Percentiles rank a stretch among this genome's conserved stretches.
phyloP scores from a whole-genome alignment of 2,888 invertebrate genomes.

The Dasysyrphus albostriatus region DNA sequence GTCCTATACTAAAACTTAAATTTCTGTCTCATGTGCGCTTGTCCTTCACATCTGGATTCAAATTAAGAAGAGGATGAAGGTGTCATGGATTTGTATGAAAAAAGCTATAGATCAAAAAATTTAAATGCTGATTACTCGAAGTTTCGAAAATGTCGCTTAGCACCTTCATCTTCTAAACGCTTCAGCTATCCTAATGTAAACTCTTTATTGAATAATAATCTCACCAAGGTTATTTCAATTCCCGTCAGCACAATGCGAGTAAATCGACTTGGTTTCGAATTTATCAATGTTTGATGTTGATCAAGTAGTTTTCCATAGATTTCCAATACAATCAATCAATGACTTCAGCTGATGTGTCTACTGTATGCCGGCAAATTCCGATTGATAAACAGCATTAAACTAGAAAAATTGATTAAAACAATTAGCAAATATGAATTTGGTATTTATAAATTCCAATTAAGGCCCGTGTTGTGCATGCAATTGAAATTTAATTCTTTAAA shows the following conservation, averaged over 20 bases:
- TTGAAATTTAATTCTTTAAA: not conserved
- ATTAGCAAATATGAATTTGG: not conserved
- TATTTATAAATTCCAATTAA: not conserved
- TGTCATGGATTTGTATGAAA: too few species aligned
- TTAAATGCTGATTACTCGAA: too few species aligned
- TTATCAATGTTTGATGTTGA: not conserved
- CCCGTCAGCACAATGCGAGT: not conserved
- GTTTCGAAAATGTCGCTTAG: too few species aligned
- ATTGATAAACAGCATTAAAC: not conserved
- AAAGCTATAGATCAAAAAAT: too few species aligned
- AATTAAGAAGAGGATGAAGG: too few species aligned
- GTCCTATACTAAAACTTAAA: too few species aligned
- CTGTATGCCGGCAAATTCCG: not conserved
- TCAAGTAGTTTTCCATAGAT: conserved; percentile 6
- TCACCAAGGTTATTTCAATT: conserved; percentile 18
- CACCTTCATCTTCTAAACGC: too few species aligned
- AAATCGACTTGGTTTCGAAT: not conserved
- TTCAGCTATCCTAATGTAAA: too few species aligned
- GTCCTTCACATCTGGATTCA: too few species aligned
- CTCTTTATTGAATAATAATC: not conserved
- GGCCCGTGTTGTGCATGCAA: not conserved
- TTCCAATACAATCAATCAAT: conserved; percentile 18
- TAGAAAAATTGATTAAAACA: not conserved
- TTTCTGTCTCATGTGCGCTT: too few species aligned
- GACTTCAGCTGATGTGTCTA: not conserved